Evolutionary conservation across 2,888 invertebrate genomes (phyloP), one percentile per base, ranked within the genome.

Genomic region (Drosophila hamatofila): DNA sequence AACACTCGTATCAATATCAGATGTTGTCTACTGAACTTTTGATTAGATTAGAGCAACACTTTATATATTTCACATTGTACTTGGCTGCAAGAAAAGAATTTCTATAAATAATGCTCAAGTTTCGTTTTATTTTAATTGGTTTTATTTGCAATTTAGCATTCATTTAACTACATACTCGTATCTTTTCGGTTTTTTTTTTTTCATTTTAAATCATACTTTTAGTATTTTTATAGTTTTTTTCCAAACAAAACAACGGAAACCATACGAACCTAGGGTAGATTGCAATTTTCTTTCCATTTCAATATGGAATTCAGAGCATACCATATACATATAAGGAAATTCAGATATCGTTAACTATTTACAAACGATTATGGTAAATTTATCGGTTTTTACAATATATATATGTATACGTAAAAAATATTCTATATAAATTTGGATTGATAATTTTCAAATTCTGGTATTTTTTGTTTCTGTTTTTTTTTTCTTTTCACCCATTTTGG

Each of bases 101-200:
- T 52, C 25, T 16, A 21, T 46, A n/a, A 18, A 16, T 18, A 57
- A 52, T 48, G 4, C 46, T 54, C 9, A 35, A 54, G 46, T 61
- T 72, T 52, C 18, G 27, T 48, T 62, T 51, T 72, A 52, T 62
- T 82, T 84, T 73, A 82, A 81, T 82, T 84, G 80, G 80, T 84
- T 83, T 83, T 84, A 81, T 84, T 82, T 82, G 88, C 83, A 84
- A 82, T 82, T 87, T 82, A 87, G 83, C 83, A 80, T 78, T 84
- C 87, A 80, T 84, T 84, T 84, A 84, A 87, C 83, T 84, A 87
- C 83, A 78, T 78, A 77, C 71, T 77, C 60, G 78, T 86, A 80
- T 78, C 72, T 78, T 78, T 70, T 79, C 69, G 73, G 64, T 66
- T 64, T 49, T 33, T 14, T 23, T 37, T 64, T 21, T 23, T 57